These are phyloP conservation scores for Acanthosepion esculentum DNA, from an alignment of 2,888 invertebrate genomes.

Conservation along the genomic window DNA sequence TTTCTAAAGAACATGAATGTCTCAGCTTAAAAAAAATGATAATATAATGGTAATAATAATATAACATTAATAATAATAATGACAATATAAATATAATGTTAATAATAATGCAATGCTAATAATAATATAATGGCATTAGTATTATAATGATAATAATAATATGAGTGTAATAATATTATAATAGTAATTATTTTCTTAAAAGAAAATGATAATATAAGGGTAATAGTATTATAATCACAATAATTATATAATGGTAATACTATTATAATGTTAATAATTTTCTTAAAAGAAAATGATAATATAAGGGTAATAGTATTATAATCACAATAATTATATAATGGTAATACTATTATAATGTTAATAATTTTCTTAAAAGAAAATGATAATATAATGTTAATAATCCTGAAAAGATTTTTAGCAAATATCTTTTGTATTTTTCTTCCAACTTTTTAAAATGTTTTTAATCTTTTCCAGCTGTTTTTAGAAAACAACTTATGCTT, in stretches of 20 bases:
- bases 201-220: too few species aligned
- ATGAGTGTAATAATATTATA: too few species aligned
- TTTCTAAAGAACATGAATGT: not conserved
- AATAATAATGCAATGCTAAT: too few species aligned
- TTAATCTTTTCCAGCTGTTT: not conserved
- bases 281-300: not conserved
- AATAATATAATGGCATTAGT: too few species aligned
- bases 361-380: not conserved
- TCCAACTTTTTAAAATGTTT: not conserved
- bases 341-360: too few species aligned
- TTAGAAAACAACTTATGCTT: not conserved
- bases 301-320: not conserved
- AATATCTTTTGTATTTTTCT: not conserved
- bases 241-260: not conserved
- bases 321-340: too few species aligned
- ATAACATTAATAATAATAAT: too few species aligned
- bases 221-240: too few species aligned
- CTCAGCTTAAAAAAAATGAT: not conserved
- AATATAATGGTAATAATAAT: not conserved
- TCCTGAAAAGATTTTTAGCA: not conserved
- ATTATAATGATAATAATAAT: too few species aligned
- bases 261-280: too few species aligned
- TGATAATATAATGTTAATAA: not conserved
- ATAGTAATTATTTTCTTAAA: too few species aligned
- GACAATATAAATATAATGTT: not conserved